Base-by-base conservation (phyloP, 2,797 vertebrate species). In the Okamejei kenojei region DNA sequence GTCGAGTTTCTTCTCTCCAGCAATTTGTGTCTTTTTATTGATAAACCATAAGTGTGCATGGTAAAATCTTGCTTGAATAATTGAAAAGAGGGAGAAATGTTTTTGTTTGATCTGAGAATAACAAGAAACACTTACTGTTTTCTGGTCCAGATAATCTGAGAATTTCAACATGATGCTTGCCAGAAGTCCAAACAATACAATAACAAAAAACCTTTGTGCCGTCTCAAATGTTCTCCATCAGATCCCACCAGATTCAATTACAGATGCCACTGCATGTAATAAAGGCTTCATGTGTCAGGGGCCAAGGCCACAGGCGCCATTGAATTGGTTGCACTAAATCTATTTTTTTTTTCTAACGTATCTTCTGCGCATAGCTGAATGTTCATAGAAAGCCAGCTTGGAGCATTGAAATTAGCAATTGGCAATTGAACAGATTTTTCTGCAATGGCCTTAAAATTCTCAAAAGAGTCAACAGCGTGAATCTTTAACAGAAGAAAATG, bases 261-360 rank as follows among this genome's bases (percentile, higher is more conserved):
- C 90, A 93, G 93, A 84, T 68, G 58, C 38, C 71, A 79, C 76
- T 90, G 93, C 93, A 79, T 90, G 29, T 78, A 93, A 93, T 93
- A 93, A 93, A 92, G 74, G 73, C 94, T 93, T 93, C 93, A 93
- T 92, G 82, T 92, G 93, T 93, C 91, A 84, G 90, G 90, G 93
- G 93, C 90, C 45, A 90, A n/a, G n/a, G n/a, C n/a, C n/a, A n/a
- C n/a, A n/a, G n/a, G n/a, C n/a, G n/a, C n/a, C n/a, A 94, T 93
- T 93, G 93, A 93, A 93, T 93, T 93, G 93, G 86, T 82, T 73
- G 78, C 92, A 63, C 71, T 84, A 91, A 93, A 93, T 93, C 84
- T 93, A 93, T 93, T 91, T 93, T 93, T 93, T 93, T 93, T 93
- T 93, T 93, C 91, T 74, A 74, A 38, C 38, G 54, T 45, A 54